Conservation (phyloP, 2,113 vertebrate species). For the Nestor notabilis region DNA sequence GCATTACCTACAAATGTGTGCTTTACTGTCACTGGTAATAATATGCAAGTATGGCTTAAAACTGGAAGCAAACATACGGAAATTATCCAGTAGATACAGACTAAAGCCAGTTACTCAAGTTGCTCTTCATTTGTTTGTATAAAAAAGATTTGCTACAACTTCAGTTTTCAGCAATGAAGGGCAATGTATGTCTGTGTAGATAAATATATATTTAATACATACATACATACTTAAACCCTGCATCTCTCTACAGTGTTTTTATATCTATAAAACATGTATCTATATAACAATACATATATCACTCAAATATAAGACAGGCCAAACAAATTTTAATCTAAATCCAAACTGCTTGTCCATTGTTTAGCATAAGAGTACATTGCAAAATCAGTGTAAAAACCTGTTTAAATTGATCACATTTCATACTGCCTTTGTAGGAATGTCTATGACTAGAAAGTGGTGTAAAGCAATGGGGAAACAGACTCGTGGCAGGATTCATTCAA, state of each 20-base stretch:
- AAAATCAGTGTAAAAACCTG: background rate
- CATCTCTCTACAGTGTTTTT: background rate
- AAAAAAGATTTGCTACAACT: constrained; percentile 65
- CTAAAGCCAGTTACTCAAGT: constrained; percentile 65
- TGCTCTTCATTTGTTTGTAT: constrained; percentile 78
- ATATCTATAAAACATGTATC: background rate
- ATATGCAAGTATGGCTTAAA: constrained; percentile 85
- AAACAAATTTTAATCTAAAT: background rate
- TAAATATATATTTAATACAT: background rate
- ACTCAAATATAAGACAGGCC: background rate
- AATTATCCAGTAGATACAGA: constrained; percentile 61
- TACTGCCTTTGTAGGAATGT: background rate
- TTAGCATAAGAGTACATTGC: background rate
- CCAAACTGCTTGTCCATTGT: background rate
- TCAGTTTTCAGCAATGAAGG: constrained; percentile 49
- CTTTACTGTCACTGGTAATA: constrained; percentile 87
- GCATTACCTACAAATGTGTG: constrained; percentile 85
- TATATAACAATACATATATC: background rate
- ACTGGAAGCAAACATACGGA: constrained; percentile 76
- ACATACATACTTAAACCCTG: background rate
- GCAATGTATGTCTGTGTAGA: background rate
- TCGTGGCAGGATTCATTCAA: background rate
- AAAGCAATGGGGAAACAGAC: background rate
- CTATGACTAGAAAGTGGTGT: background rate
- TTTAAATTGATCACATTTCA: background rate